Conservation (phyloP, 2,888 invertebrate species). For the Cryptocheilus praepositus region DNA sequence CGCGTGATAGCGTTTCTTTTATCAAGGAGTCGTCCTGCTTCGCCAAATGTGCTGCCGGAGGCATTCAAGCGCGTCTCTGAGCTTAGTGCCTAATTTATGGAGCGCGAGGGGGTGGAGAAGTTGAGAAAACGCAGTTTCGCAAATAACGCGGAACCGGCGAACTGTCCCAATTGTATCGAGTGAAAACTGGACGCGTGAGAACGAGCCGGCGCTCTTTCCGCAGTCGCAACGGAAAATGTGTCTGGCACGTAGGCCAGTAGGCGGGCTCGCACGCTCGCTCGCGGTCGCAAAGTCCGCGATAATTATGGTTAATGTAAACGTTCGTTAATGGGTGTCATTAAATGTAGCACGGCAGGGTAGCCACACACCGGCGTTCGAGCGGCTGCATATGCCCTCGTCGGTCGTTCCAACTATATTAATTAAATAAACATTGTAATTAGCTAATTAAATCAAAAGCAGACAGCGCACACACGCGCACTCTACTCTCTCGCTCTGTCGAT, state of each 20-base stretch:
- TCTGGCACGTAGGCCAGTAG: constrained; percentile 31
- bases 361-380: constrained; percentile 41
- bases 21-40: too few relatives aligned
- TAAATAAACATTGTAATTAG: constrained; percentile 69
- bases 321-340: constrained; percentile 71
- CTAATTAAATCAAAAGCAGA: constrained; percentile 66
- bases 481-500: too few relatives aligned
- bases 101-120: too few relatives aligned
- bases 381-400: constrained; percentile 41
- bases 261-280: constrained; percentile 1
- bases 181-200: too few relatives aligned
- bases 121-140: too few relatives aligned
- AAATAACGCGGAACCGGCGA: too few relatives aligned
- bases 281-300: constrained; percentile 56
- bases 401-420: constrained; percentile 67
- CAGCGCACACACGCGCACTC: constrained; percentile 15
- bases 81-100: too few relatives aligned
- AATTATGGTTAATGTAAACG: constrained; percentile 70
- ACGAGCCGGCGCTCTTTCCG: constrained; percentile 12
- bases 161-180: too few relatives aligned
- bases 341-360: constrained; percentile 66
- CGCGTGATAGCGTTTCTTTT: too few relatives aligned
- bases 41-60: too few relatives aligned
- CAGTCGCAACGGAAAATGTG: constrained; percentile 48
- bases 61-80: too few relatives aligned